Evolutionary conservation across 1,140 invertebrate species (phyloP), one percentile per base, ranked within the genome.

Genomic region (Agrilus planipennis): DNA sequence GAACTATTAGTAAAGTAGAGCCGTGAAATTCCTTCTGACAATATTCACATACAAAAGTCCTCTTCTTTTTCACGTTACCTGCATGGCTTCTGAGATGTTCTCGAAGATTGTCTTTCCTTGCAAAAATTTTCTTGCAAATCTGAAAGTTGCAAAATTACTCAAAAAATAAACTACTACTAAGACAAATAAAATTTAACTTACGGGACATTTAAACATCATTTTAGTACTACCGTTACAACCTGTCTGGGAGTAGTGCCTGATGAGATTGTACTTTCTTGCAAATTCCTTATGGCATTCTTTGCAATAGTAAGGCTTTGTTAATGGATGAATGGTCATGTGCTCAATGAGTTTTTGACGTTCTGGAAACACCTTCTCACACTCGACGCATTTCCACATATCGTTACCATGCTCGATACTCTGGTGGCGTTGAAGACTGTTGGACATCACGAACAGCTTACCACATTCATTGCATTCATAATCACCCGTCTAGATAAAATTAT

Each of bases 31-130:
- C 73, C 48, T 82, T 82, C 34, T 71, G 61, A 58, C 83, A 86
- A 51, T 69, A 68, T 45, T 71, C 62, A 57, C 81, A 85, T 42
- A 61, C 63, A 34, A 72, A 75, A 29, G 73, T 73, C 19, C 77
- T 78, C 47, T 77, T 77, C 39, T 73, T 68, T 14, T 75, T 72
- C 9, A 70, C 67, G 46, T 75, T 70, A 6, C 80, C 79, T 20
- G 78, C 69, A 57, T 88, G 83, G 28, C 70, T 73, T 40, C 79
- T 70, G 14, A 85, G 61, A 68, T 88, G 84, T 46, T 81, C 79
- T 10, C 78, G 68, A 36, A 85, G 61, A 61, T 85, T 84, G 55
- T 84, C 81, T 51, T 82, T 79, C n/a, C 81, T 71, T 31, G 74
- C 75, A 49, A 85, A 87, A 14, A 68, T 62, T 54, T 79, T 76